Evolutionary conservation across 1,140 invertebrate species (phyloP).

Genomic region (Drosophila parvula): DNA sequence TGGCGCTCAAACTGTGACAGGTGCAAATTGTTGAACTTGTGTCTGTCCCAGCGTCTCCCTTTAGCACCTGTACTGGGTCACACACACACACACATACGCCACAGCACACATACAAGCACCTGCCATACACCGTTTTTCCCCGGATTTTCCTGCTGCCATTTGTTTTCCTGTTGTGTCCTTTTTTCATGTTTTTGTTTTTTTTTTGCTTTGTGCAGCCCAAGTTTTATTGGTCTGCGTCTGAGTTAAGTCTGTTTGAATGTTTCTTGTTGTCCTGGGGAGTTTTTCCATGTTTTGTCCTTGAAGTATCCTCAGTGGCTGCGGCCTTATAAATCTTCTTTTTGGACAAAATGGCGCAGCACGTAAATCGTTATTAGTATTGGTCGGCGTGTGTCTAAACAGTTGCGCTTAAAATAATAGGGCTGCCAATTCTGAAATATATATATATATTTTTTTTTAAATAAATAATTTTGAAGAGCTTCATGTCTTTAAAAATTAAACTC

Average conservation of each 20-base stretch:
- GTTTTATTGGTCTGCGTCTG: slow-evolving; percentile 74
- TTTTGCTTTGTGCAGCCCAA: slow-evolving; percentile 34
- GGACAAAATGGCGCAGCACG: slow-evolving; percentile 73
- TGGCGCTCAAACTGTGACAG: slow-evolving; percentile 62
- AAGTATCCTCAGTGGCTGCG: slow-evolving; percentile 72
- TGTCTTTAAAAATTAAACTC: neutral
- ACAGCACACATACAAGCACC: neutral
- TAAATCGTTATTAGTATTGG: slow-evolving; percentile 32
- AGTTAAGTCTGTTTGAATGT: slow-evolving; percentile 63
- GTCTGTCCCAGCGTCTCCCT: slow-evolving; percentile 36
- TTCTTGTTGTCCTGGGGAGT: slow-evolving; percentile 31
- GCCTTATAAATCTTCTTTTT: slow-evolving; percentile 72
- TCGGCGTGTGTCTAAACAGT: slow-evolving; percentile 26
- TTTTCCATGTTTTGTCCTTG: slow-evolving; percentile 66
- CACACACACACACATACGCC: slow-evolving; percentile 16
- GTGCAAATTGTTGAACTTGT: slow-evolving; percentile 72
- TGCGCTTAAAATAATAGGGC: neutral
- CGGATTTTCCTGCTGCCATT: slow-evolving; percentile 27
- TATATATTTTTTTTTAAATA: neutral
- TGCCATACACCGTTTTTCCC: slow-evolving; percentile 7
- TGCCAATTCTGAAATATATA: too few species aligned
- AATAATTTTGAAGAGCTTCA: neutral
- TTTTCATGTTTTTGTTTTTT: slow-evolving; percentile 20
- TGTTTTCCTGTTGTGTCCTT: slow-evolving; percentile 33
- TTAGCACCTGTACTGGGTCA: slow-evolving; percentile 52